A percentile compares a stretch with the other conserved stretches of the same genome.
Evolutionary conservation across 2,797 vertebrate species (phyloP).

Genomic region (Pseudotriccus pelzelni): DNA sequence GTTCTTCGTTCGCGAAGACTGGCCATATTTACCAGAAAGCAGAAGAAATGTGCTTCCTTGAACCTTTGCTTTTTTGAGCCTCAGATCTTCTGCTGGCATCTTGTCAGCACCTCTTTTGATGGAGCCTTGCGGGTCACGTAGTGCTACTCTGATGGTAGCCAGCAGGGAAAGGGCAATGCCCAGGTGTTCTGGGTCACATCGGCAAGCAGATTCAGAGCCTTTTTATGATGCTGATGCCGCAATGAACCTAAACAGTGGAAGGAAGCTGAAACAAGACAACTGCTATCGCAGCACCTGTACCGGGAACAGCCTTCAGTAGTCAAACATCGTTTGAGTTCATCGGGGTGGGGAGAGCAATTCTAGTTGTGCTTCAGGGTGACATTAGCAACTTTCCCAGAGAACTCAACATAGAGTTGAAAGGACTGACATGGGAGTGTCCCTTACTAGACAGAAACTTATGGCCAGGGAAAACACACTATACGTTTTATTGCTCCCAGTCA

Average conservation of each 20-base stretch:
- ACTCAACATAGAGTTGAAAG: not conserved
- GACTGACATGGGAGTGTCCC: not conserved
- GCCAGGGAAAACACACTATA: not conserved
- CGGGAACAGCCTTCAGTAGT: no score
- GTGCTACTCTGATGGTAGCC: not conserved
- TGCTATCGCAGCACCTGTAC: not conserved
- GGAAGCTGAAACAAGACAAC: not conserved
- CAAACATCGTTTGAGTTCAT: not conserved
- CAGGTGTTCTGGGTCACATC: fast-evolving
- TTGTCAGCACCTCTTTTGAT: not conserved
- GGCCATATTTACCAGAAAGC: not conserved
- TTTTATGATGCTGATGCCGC: not conserved
- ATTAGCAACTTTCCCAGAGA: not conserved
- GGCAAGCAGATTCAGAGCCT: not conserved
- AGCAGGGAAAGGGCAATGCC: not conserved
- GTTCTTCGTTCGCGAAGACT: no score
- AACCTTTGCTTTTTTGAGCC: not conserved
- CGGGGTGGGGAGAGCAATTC: not conserved
- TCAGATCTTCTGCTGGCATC: not conserved
- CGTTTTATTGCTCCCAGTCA: fast-evolving
- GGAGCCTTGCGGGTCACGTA: not conserved
- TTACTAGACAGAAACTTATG: not conserved
- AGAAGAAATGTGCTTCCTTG: not conserved
- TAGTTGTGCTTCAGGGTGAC: not conserved
- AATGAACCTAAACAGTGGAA: not conserved